Conservation (phyloP, 1,140 invertebrate species). For the Brachionus asplanchnoidis region DNA sequence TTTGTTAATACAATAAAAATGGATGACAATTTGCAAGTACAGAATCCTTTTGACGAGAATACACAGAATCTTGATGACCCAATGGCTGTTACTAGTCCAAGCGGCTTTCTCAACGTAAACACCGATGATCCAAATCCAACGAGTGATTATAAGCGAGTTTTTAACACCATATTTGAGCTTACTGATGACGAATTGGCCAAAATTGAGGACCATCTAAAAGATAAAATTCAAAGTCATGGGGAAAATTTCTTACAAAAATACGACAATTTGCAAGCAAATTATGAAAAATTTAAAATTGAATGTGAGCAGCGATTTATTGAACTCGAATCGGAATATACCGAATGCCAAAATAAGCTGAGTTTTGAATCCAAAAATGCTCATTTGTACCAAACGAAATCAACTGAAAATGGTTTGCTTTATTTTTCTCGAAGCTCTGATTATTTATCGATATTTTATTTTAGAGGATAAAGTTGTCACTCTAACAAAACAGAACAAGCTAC, state of each 20-base stretch:
- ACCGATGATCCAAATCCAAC: not conserved
- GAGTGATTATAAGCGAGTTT: not conserved
- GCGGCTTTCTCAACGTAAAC: not conserved
- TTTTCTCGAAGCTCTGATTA: not conserved
- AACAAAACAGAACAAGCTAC: conserved; percentile 1
- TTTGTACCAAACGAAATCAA: not conserved
- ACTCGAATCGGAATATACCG: conserved; percentile 7
- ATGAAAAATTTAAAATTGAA: conserved; percentile 41
- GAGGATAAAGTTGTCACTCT: conserved; percentile 21
- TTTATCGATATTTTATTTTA: not conserved
- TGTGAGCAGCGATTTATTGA: conserved; percentile 35
- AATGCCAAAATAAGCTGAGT: conserved; percentile 16
- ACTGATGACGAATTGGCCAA: conserved; percentile 14
- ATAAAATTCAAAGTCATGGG: conserved; percentile 11
- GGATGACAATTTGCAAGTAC: not conserved
- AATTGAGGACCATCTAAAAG: conserved; percentile 9
- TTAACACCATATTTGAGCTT: conserved; percentile 18
- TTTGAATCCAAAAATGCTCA: conserved; percentile 38
- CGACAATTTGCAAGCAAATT: not conserved
- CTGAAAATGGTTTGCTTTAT: not conserved
- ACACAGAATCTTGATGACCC: not conserved
- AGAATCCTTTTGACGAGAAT: not conserved
- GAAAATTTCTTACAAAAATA: conserved; percentile 35
- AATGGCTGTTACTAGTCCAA: not conserved
- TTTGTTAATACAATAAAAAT: not conserved